A percentile compares a stretch with the other conserved stretches of the same genome.
These are phyloP conservation scores for Neopipo cinnamomea DNA, from an alignment of 2,113 vertebrate species.

Conservation along the genomic window DNA sequence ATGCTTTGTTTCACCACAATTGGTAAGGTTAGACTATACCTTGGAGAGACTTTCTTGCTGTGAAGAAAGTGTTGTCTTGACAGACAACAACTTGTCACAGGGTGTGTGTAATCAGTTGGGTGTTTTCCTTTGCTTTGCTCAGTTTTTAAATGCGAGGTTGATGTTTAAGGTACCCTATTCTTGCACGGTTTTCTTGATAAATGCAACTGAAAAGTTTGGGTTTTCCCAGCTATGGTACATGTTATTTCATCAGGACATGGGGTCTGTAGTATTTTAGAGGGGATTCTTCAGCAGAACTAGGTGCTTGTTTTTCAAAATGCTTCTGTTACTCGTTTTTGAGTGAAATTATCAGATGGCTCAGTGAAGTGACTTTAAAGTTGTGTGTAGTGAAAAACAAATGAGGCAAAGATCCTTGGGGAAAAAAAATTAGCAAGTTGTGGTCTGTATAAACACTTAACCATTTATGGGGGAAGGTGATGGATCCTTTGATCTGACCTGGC, in stretches of 20 bases:
- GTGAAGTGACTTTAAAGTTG: neutral
- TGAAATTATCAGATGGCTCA: neutral
- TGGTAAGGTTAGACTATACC: neutral
- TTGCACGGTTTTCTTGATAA: neutral
- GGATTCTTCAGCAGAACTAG: neutral
- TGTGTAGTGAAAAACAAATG: neutral
- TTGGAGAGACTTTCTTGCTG: neutral
- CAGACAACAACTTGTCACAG: neutral
- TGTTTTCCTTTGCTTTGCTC: neutral
- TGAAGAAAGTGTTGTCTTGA: neutral
- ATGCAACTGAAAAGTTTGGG: neutral
- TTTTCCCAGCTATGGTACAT: neutral
- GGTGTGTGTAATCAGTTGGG: accelerated
- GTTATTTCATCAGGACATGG: neutral
- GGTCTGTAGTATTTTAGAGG: neutral
- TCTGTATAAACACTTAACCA: neutral
- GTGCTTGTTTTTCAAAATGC: neutral
- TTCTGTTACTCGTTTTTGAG: neutral
- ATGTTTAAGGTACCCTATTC: neutral
- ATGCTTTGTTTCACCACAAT: neutral
- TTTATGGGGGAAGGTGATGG: neutral
- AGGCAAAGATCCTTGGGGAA: neutral
- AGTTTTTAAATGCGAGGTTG: neutral
- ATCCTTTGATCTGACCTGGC: neutral
- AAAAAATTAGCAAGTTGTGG: neutral